Evolutionary conservation across 2,797 vertebrate genomes (phyloP), one percentile per base, ranked within the genome.

Genomic region (Acipenser ruthenus): DNA sequence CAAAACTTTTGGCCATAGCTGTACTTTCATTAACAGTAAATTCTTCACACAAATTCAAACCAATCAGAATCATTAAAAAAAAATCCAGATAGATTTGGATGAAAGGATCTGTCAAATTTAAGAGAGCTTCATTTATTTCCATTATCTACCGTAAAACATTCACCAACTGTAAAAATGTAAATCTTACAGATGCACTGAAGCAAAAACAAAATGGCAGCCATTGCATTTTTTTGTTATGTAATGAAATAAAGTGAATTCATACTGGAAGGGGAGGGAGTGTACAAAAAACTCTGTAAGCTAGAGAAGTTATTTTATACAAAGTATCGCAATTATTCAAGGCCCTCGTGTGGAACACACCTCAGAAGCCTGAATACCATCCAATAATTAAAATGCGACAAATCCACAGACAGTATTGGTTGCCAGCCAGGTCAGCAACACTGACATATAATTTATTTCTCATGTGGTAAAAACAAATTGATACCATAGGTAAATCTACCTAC

Each of bases 51-150:
- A 48, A 63, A 11, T 49, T 12, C 49, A 50, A 63, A 7, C 7
- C 6, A 37, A 50, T 50, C 23, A n/a, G 49, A 49, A 47, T 47
- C 8, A 61, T 10, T 9, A 9, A 61, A n/a, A n/a, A n/a, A n/a
- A n/a, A n/a, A 61, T 37, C n/a, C 23, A 61, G 23, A 61, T 47
- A 61, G 60, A 61, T 47, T 61, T 15, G 13, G n/a, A n/a, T 63
- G 49, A 50, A 50, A 63, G 49, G 37, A 63, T 12, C 37, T 63
- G 62, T 50, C 49, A n/a, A 50, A 63, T 63, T 13, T n/a, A 11
- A 50, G 62, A 49, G 48, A 10, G 3, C 9, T 13, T n/a, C 50
- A 49, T 63, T 63, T 11, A 13, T 60, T 60, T 60, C 37, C n/a
- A n/a, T 18, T 37, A 37, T n/a, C 13, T 18, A 10, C 48, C 15